A percentile compares a stretch with the other conserved stretches of the same genome.
Conservation (phyloP, 2,113 vertebrate genomes). For the Peucedramus taeniatus region DNA sequence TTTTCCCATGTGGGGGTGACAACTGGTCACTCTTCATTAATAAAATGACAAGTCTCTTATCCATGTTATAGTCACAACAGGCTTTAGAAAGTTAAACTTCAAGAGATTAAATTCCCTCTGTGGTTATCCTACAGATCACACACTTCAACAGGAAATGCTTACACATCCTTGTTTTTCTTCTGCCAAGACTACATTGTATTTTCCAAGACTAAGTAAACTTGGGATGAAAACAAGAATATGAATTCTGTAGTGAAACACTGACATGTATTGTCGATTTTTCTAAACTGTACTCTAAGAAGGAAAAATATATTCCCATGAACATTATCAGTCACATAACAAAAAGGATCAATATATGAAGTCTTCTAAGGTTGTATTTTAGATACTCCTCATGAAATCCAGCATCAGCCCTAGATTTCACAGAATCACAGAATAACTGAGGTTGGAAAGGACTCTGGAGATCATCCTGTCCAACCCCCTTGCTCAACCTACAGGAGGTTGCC, state of each 20-base stretch:
- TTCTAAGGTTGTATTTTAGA: background rate
- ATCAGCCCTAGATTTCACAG: background rate
- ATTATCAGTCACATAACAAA: background rate
- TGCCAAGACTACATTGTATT: background rate
- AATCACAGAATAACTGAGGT: rapidly evolving
- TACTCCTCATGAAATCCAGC: background rate
- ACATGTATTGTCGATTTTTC: background rate
- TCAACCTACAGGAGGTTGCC: background rate
- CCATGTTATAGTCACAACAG: background rate
- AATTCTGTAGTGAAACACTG: background rate
- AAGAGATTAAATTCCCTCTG: slow-evolving; percentile 46
- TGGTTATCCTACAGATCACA: background rate
- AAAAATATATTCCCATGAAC: background rate
- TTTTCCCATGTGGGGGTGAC: slow-evolving; percentile 67
- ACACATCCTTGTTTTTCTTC: background rate
- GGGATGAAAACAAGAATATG: background rate
- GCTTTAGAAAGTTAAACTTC: slow-evolving; percentile 60
- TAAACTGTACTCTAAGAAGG: background rate
- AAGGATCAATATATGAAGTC: background rate
- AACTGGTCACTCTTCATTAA: slow-evolving; percentile 83
- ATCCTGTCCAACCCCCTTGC: background rate
- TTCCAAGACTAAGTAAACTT: background rate
- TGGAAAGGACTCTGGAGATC: background rate
- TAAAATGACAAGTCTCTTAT: slow-evolving; percentile 72
- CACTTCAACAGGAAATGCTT: background rate